Percentiles rank a stretch among this genome's conserved stretches.
Evolutionary conservation across 2,113 vertebrate genomes (phyloP).

Genomic region (Pitta sordida): DNA sequence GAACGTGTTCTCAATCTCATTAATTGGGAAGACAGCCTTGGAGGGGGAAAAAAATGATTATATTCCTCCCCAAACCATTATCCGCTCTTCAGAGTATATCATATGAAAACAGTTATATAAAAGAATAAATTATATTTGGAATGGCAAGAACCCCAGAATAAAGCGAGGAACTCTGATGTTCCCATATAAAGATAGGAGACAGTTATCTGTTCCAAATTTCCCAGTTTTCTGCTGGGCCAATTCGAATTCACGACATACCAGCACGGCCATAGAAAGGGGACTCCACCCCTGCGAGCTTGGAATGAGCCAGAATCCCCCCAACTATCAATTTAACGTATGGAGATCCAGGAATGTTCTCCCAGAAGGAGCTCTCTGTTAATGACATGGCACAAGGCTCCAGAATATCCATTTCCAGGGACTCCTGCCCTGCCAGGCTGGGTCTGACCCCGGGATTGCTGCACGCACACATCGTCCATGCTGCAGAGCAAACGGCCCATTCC

Average conservation of each 20-base stretch:
- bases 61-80: conserved; percentile 61
- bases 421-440: neutral
- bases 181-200: conserved; percentile 74
- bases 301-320: conserved; percentile 44
- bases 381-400: conserved; percentile 21
- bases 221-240: conserved; percentile 62
- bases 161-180: conserved; percentile 69
- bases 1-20: conserved; percentile 61
- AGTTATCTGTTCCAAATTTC: conserved; percentile 73
- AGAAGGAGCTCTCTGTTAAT: neutral
- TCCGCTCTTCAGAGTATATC: conserved; percentile 56
- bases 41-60: neutral
- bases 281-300: conserved; percentile 63
- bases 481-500: neutral
- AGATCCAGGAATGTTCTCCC: conserved; percentile 27
- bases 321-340: conserved; percentile 57
- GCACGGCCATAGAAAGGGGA: conserved; percentile 47
- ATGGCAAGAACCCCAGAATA: conserved; percentile 73
- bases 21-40: conserved; percentile 67
- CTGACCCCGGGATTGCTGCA: neutral
- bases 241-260: conserved; percentile 71
- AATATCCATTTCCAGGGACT: conserved; percentile 20
- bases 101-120: conserved; percentile 74
- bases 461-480: neutral
- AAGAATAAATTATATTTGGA: conserved; percentile 74